Evolutionary conservation across 2,888 invertebrate species (phyloP).

Genomic region (Carterocephalus palaemon): DNA sequence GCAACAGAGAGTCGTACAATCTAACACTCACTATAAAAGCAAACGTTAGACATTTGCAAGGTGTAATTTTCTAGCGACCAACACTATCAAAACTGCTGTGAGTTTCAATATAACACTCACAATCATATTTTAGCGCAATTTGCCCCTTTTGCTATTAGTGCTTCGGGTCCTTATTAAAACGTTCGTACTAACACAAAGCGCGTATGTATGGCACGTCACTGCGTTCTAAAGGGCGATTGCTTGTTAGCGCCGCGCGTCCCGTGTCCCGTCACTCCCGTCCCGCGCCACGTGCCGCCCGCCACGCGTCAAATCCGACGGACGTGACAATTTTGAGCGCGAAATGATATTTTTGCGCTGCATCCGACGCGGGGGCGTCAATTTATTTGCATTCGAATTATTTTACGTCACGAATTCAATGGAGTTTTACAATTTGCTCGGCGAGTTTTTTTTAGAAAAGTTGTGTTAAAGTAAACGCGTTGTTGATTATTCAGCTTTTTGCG

Average conservation of each 20-base stretch:
- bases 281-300: slow-evolving; percentile 28
- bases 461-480: no score
- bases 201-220: slow-evolving; percentile 25
- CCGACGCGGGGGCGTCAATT: slow-evolving; percentile 41
- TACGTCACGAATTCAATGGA: slow-evolving; percentile 31
- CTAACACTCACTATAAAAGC: no score
- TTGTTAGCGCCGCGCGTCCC: slow-evolving; percentile 18
- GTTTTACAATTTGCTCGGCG: slow-evolving; percentile 15
- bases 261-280: slow-evolving; percentile 12
- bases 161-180: slow-evolving; percentile 25
- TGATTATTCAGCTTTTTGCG: no score
- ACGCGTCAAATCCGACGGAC: slow-evolving; percentile 45
- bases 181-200: slow-evolving; percentile 25
- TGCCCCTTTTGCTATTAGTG: slow-evolving; percentile 22
- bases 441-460: no score
- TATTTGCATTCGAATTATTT: slow-evolving; percentile 44
- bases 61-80: no score
- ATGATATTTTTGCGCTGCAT: slow-evolving; percentile 40
- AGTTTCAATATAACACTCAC: slow-evolving; percentile 19
- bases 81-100: slow-evolving; percentile 14
- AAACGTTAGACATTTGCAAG: no score
- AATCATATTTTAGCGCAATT: slow-evolving; percentile 21
- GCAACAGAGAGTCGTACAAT: no score
- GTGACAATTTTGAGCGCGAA: slow-evolving; percentile 46
- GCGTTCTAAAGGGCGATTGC: slow-evolving; percentile 24